Evolutionary conservation across 2,797 vertebrate species (phyloP), one percentile per base, ranked within the genome.

Genomic region (Catostomus latipinnis): DNA sequence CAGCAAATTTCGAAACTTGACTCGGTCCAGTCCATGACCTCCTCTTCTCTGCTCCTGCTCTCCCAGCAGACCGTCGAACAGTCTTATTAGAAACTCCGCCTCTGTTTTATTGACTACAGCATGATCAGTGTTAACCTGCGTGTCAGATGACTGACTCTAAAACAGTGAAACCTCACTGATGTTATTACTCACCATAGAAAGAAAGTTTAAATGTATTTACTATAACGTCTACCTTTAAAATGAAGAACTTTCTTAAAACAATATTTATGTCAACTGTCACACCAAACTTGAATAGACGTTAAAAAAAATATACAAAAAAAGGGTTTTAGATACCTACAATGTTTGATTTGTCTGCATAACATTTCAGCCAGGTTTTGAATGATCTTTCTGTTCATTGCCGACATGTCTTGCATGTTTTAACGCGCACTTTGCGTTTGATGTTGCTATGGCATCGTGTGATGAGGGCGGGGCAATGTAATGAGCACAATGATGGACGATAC

Each of bases 61-160:
- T 14, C 87, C 90, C 78, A 95, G 70, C 77, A 97, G 88, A 0
- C 13, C 75, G 66, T 95, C 84, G 76, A 95, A 99, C 62, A 95
- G 89, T 12, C 86, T 86, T 74, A 98, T 91, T 1, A 99, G 94
- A 71, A 93, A 90, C 82, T 94, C 93, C 1, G 93, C 87, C 85
- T 99, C 97, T 1, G 69, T 80, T 88, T 88, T 95, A 76, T 78
- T 94, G 88, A 99, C 97, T 96, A 89, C 22, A 72, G 8, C 70
- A 60, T 13, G 5, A 61, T n/a, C 72, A 52, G 6, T 56, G 6
- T 57, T 67, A 7, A 18, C 1, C 10, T 61, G 34, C 1, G 50
- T 34, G 45, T 79, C 14, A 70, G 8, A 50, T 18, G 1, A 45
- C 22, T 43, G 8, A 18, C 2, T 4, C 34, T 34, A 34, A 34